Evolutionary conservation across 1,140 invertebrate genomes (phyloP), one percentile per base, ranked within the genome.

Genomic region (Cataglyphis hispanica): DNA sequence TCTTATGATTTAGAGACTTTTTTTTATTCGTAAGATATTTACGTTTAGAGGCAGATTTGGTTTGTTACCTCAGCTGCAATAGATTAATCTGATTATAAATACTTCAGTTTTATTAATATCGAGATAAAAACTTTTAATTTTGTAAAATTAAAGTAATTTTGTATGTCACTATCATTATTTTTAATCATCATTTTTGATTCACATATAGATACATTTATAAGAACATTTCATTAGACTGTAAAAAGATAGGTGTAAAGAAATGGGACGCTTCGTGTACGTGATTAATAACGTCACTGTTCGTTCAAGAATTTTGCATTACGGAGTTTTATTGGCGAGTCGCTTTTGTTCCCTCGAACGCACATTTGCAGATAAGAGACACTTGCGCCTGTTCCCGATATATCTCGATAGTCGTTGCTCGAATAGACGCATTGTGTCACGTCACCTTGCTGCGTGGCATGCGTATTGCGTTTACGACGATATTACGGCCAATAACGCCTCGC

Each of bases 401-500:
- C 53, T 61, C 37, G 67, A 83, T 60, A 74, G 53, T 16, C 67
- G 40, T 37, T 19, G 53, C n/a, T n/a, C 78, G 61, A 77, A 85
- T 66, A 37, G 60, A 53, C 37, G 58, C 64, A 61, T 83, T 86
- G 76, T 86, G 84, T 61, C 77, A 81, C 43, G 84, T 86, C 53
- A 74, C 53, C 67, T 72, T 50, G 34, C 43, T 50, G 66, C 43
- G 13, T n/a, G 76, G 46, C 6, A 22, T 27, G n/a, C 8, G 13
- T 43, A 72, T 81, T 31, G 78, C 67, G 67, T 74, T n/a, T 74
- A 64, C 66, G 60, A 66, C n/a, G 56, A 70, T 86, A 86, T 86
- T 84, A 86, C 78, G 66, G 56, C 61, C 77, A 84, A 86, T 84
- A 86, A 86, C 60, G 60, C 37, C 53, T 63, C 67, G 40, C 53